These are phyloP conservation scores for Palloptera scutellata DNA, from an alignment of 2,888 invertebrate genomes.

Conservation along the genomic window DNA sequence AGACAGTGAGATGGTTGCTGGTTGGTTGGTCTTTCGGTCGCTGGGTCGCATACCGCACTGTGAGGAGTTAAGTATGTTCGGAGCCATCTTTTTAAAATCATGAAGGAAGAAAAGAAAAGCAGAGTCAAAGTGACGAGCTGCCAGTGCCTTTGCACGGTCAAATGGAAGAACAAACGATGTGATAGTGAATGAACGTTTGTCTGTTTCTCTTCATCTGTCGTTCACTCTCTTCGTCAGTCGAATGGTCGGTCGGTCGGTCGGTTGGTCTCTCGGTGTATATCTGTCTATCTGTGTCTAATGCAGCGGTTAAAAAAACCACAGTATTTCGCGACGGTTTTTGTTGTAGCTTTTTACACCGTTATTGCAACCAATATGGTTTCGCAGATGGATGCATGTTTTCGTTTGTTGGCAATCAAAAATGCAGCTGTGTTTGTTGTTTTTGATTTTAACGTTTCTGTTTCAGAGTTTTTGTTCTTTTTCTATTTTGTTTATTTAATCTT, in stretches of 20 bases:
- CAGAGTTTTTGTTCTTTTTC: too few species aligned
- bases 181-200: background rate
- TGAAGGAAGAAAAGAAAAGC: too few species aligned
- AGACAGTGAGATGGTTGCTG: background rate
- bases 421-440: too few species aligned
- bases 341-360: constrained; percentile 23
- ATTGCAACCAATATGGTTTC: constrained; percentile 20
- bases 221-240: background rate
- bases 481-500: too few species aligned
- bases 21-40: constrained; percentile 37
- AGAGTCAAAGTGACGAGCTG: too few species aligned
- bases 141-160: too few species aligned
- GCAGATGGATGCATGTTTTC: background rate
- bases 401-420: too few species aligned
- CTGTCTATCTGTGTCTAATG: constrained; percentile 19
- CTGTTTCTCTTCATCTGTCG: background rate
- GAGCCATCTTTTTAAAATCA: too few species aligned
- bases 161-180: too few species aligned
- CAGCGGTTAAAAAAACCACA: background rate
- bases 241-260: constrained; percentile 8
- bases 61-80: constrained; percentile 1
- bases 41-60: constrained; percentile 28
- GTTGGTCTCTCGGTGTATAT: constrained; percentile 6
- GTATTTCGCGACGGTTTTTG: too few species aligned
- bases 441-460: too few species aligned